Conservation (phyloP, 2,888 invertebrate species). For the Hypsopygia costalis region DNA sequence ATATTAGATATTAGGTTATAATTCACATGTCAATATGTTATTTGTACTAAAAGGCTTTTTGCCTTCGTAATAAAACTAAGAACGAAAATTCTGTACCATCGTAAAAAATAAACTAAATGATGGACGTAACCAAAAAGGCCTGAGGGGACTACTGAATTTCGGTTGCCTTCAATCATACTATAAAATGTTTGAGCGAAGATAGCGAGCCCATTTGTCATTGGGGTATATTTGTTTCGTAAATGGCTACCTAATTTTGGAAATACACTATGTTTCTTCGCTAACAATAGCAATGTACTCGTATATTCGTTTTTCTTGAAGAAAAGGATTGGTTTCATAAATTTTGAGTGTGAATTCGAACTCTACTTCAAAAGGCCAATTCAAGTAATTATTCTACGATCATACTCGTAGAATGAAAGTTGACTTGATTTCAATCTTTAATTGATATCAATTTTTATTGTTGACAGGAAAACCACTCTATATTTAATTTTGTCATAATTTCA, state of each 20-base stretch:
- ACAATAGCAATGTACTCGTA: background rate
- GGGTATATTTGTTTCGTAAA: constrained; percentile 6
- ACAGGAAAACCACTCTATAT: too few species aligned
- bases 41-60: too few species aligned
- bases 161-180: constrained; percentile 24
- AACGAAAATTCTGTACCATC: constrained; percentile 4
- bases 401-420: too few species aligned
- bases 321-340: background rate
- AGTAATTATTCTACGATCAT: too few species aligned
- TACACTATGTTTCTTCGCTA: background rate
- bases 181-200: constrained; percentile 18
- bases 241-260: background rate
- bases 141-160: constrained; percentile 15
- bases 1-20: too few species aligned
- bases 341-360: too few species aligned
- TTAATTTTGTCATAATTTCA: too few species aligned
- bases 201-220: constrained; percentile 23
- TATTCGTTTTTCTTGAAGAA: background rate
- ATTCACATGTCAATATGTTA: too few species aligned
- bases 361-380: too few species aligned
- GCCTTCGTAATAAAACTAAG: constrained; percentile 8
- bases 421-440: too few species aligned
- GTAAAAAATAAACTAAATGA: constrained; percentile 22
- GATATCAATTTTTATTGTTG: too few species aligned
- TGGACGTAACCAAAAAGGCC: constrained; percentile 20